Evolutionary conservation across 92 coral and sea anemone genomes (phyloP).

Genomic region (Parazoanthus atlanticus): DNA sequence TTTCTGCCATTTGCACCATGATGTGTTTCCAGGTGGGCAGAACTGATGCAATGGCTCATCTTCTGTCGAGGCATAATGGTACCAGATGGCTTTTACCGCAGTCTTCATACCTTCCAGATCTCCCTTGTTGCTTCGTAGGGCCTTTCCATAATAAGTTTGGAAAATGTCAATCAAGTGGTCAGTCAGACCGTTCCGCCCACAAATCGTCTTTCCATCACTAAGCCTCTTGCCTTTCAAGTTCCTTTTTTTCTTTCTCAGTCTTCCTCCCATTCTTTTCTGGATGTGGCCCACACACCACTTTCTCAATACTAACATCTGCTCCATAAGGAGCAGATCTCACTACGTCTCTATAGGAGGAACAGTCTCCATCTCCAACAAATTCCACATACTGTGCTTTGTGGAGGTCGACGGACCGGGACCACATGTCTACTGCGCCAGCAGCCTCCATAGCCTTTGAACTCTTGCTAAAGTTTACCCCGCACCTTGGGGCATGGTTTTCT

Average conservation of each 20-base stretch:
- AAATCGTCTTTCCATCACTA: slow-evolving; percentile 56
- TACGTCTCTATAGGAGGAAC: slow-evolving; percentile 48
- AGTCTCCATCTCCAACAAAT: slow-evolving; percentile 66
- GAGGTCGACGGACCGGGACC: slow-evolving; percentile 31
- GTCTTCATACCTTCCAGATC: slow-evolving; percentile 39
- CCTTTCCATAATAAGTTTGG: slow-evolving; percentile 52
- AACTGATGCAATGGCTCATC: slow-evolving; percentile 24
- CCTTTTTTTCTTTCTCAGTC: slow-evolving; percentile 48
- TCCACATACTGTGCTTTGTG: slow-evolving; percentile 44
- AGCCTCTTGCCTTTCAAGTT: slow-evolving; percentile 51
- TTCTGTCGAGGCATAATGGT: slow-evolving; percentile 47
- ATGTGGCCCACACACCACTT: slow-evolving; percentile 62
- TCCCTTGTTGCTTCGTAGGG: slow-evolving; percentile 42
- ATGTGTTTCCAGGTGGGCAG: slow-evolving; percentile 41
- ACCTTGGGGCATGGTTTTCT: slow-evolving; percentile 45
- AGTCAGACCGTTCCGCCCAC: slow-evolving; percentile 53
- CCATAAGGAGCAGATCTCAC: slow-evolving; percentile 54
- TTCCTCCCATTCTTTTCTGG: slow-evolving; percentile 55
- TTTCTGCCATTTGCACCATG: slow-evolving; percentile 61
- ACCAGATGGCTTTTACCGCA: slow-evolving; percentile 55
- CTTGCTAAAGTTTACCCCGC: slow-evolving; percentile 44
- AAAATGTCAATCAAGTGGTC: slow-evolving; percentile 56
- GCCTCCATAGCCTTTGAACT: slow-evolving; percentile 64
- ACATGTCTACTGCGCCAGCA: slow-evolving; percentile 60
- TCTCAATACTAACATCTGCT: slow-evolving; percentile 26